phyloP scores from a whole-genome alignment of 2,113 vertebrate genomes.

The Anhinga anhinga region DNA sequence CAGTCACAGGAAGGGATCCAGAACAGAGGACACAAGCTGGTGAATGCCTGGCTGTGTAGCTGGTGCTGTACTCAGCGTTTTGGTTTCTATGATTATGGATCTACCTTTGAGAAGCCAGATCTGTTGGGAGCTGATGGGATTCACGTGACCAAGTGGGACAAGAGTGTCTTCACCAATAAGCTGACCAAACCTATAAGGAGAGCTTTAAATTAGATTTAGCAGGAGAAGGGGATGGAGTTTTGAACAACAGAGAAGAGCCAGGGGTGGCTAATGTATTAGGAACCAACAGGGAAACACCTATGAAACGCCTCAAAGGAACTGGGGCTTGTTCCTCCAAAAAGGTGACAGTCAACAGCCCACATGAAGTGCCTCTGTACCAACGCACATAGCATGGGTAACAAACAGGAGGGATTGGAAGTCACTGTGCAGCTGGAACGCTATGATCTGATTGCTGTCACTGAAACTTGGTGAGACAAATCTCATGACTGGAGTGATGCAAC shows the following conservation, averaged over 20 bases:
- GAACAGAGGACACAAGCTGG: background rate
- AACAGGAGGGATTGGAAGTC: background rate
- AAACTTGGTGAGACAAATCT: background rate
- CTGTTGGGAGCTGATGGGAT: background rate
- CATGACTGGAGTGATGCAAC: background rate
- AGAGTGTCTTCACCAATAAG: background rate
- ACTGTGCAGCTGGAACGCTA: background rate
- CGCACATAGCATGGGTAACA: background rate
- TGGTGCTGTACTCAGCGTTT: background rate
- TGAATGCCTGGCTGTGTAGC: background rate
- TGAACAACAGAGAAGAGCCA: background rate
- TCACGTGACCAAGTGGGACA: background rate
- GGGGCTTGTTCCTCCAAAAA: background rate
- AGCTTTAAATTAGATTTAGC: background rate
- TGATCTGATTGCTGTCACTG: background rate
- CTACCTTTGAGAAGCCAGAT: background rate
- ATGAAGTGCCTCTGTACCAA: background rate
- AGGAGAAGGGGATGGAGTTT: background rate
- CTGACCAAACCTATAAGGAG: background rate
- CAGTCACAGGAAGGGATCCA: background rate
- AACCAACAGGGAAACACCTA: background rate
- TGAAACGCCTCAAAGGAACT: background rate
- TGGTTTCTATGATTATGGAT: background rate
- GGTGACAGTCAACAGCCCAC: background rate
- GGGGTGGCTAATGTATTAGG: background rate